Percentiles rank a stretch among this genome's conserved stretches.
phyloP scores from a whole-genome alignment of 1,140 invertebrate species.

The Mactra quadrangularis region DNA sequence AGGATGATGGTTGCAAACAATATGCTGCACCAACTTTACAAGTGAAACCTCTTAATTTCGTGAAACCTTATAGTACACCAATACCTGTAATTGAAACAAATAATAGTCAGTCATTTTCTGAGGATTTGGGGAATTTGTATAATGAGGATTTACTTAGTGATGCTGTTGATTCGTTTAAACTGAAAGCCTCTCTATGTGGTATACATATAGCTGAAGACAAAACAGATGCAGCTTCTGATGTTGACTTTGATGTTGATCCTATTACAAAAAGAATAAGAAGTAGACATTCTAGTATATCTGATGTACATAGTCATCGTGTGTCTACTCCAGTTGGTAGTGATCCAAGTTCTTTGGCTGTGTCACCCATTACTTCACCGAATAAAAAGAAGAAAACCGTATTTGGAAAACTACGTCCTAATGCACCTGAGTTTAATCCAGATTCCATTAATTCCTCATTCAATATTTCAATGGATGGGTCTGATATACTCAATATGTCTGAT shows the following conservation, averaged over 20 bases:
- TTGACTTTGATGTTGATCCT: conserved; percentile 25
- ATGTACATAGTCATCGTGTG: background rate
- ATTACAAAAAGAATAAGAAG: background rate
- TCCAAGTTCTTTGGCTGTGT: background rate
- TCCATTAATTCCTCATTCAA: conserved; percentile 24
- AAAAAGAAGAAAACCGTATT: background rate
- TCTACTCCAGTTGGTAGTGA: conserved; percentile 19
- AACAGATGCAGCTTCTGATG: conserved; percentile 7
- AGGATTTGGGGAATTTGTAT: conserved; percentile 5
- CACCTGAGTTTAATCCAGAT: conserved; percentile 30
- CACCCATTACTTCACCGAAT: conserved; percentile 1
- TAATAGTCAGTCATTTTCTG: background rate
- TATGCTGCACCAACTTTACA: background rate
- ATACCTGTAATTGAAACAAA: background rate
- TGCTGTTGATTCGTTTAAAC: conserved; percentile 39
- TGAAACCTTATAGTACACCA: too few species aligned
- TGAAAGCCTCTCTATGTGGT: conserved; percentile 37
- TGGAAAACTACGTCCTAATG: background rate
- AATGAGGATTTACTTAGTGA: conserved; percentile 32
- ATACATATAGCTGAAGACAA: conserved; percentile 27
- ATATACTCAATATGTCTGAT: background rate
- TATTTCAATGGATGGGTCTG: conserved; percentile 6
- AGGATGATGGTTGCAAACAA: background rate
- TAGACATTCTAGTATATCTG: background rate
- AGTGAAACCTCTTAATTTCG: background rate